A percentile compares a stretch with the other conserved stretches of the same genome.
Evolutionary conservation across 1,140 invertebrate genomes (phyloP).

Genomic region (Caerostris extrusa): DNA sequence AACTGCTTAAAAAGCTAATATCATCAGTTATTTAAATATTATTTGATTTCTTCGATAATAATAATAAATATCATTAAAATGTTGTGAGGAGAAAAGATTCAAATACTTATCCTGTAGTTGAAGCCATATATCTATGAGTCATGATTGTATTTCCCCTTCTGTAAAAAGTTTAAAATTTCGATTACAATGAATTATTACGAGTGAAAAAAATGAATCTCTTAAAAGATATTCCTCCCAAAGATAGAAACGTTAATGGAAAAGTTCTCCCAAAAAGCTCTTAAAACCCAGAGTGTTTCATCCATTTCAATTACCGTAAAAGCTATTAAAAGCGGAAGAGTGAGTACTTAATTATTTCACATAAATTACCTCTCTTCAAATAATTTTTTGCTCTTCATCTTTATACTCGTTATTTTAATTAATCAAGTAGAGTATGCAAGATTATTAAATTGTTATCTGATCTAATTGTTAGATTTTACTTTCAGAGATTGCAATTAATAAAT

Average conservation of each 20-base stretch:
- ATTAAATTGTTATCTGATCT: not conserved
- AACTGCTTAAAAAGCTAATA: no score
- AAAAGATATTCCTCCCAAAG: slow-evolving; percentile 1
- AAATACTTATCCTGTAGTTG: no score
- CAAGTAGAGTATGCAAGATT: not conserved
- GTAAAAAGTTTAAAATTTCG: not conserved
- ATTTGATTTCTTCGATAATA: no score
- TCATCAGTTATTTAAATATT: no score
- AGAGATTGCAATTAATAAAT: not conserved
- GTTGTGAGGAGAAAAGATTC: no score
- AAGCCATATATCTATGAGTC: no score
- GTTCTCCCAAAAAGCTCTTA: slow-evolving; percentile 16
- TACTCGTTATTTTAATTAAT: slow-evolving; percentile 11
- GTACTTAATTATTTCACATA: slow-evolving; percentile 36
- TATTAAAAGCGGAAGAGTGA: slow-evolving; percentile 41
- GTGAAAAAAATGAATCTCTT: not conserved
- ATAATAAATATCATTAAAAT: no score
- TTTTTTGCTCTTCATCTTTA: slow-evolving; percentile 19
- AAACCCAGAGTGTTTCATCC: slow-evolving; percentile 15
- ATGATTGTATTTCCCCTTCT: not conserved
- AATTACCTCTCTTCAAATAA: slow-evolving; percentile 13
- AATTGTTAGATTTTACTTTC: not conserved
- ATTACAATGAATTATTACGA: not conserved
- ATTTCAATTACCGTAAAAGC: slow-evolving; percentile 60
- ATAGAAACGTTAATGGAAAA: slow-evolving; percentile 12